These are phyloP conservation scores for Caenorhabditis imperialis DNA, from an alignment of 2,888 invertebrate genomes.

Conservation along the genomic window DNA sequence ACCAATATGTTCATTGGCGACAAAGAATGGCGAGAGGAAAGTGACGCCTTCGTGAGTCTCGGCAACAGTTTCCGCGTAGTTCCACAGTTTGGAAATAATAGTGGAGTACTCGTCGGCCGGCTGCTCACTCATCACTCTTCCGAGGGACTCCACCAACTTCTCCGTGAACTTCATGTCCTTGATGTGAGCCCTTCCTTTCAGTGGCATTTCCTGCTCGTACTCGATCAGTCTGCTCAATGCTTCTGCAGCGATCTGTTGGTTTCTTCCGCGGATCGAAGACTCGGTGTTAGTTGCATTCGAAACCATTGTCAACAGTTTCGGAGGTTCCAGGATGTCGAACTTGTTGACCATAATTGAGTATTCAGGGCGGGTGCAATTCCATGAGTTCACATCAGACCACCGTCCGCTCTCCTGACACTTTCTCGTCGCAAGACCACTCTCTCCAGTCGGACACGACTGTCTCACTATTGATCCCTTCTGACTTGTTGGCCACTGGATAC, in stretches of 20 bases:
- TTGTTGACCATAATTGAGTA: slow-evolving; percentile 64
- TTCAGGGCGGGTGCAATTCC: slow-evolving; percentile 72
- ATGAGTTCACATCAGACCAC: slow-evolving; percentile 69
- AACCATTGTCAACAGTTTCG: slow-evolving; percentile 55
- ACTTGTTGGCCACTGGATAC: slow-evolving; percentile 75
- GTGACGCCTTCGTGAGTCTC: slow-evolving; percentile 54
- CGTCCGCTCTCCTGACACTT: slow-evolving; percentile 62
- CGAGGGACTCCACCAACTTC: slow-evolving; percentile 46
- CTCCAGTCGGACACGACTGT: slow-evolving; percentile 65
- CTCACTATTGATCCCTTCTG: slow-evolving; percentile 57
- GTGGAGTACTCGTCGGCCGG: slow-evolving; percentile 60
- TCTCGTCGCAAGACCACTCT: slow-evolving; percentile 71
- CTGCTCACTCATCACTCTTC: slow-evolving; percentile 60
- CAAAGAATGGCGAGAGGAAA: slow-evolving; percentile 61
- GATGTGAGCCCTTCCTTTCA: slow-evolving; percentile 50
- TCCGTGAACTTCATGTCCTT: slow-evolving; percentile 59
- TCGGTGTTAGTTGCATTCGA: slow-evolving; percentile 62
- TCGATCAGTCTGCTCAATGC: slow-evolving; percentile 59
- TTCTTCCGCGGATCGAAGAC: slow-evolving; percentile 55
- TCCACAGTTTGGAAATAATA: slow-evolving; percentile 57
- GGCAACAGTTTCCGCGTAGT: slow-evolving; percentile 63
- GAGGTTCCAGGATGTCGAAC: slow-evolving; percentile 61
- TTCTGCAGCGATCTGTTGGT: slow-evolving; percentile 63
- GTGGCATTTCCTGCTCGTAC: slow-evolving; percentile 34
- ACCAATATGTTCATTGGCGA: slow-evolving; percentile 64